These are phyloP conservation scores for Hestina assimilis DNA, from an alignment of 1,140 invertebrate genomes.

Conservation along the genomic window DNA sequence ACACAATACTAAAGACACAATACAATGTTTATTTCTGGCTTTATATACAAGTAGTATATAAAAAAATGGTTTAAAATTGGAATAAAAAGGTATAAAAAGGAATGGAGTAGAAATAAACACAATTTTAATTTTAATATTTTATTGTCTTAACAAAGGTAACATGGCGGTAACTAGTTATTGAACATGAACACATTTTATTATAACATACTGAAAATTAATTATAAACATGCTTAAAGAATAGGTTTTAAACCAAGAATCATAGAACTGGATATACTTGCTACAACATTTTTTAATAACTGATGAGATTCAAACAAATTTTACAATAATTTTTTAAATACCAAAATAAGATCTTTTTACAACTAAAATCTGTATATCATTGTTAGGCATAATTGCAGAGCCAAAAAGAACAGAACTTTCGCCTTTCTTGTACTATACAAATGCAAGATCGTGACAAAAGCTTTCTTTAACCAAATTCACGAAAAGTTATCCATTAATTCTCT, in stretches of 20 bases:
- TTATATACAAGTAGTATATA: too few species aligned
- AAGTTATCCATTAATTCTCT: too few species aligned
- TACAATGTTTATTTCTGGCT: too few species aligned
- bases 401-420: neutral
- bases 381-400: neutral
- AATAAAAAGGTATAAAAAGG: neutral
- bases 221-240: neutral
- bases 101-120: neutral
- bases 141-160: conserved; percentile 15
- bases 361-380: neutral
- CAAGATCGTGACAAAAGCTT: too few species aligned
- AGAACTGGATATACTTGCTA: too few species aligned
- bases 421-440: too few species aligned
- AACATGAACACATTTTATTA: conserved; percentile 8
- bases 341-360: neutral
- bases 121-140: conserved; percentile 2
- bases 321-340: neutral
- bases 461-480: too few species aligned
- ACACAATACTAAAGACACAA: too few species aligned
- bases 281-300: too few species aligned
- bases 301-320: neutral
- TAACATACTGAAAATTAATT: neutral
- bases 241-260: neutral
- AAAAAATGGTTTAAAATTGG: too few species aligned
- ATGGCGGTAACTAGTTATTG: conserved; percentile 4